Conservation (phyloP, 2,888 invertebrate genomes). For the Hylaea fasciaria region DNA sequence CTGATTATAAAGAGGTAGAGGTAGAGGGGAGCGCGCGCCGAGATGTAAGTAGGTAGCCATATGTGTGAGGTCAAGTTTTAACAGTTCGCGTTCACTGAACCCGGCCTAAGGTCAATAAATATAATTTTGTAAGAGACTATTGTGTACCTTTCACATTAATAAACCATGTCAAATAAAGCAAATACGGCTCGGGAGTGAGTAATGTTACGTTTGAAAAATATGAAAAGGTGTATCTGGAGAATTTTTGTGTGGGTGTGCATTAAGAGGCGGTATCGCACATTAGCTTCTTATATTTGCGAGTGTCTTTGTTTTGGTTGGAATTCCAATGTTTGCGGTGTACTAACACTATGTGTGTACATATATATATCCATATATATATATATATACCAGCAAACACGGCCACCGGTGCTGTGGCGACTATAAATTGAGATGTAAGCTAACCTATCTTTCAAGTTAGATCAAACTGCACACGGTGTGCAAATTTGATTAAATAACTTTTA, state of each 20-base stretch:
- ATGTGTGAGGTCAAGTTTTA: slow-evolving; percentile 53
- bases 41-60: slow-evolving; percentile 6
- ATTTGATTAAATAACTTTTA: too few relatives aligned
- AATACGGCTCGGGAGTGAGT: slow-evolving; percentile 23
- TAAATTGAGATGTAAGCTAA: too few relatives aligned
- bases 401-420: too few relatives aligned
- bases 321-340: slow-evolving; percentile 1
- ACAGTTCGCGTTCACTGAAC: slow-evolving; percentile 56
- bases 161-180: slow-evolving; percentile 36
- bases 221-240: slow-evolving; percentile 13
- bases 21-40: slow-evolving; percentile 32
- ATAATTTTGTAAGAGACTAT: slow-evolving; percentile 32
- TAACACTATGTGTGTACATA: too few relatives aligned
- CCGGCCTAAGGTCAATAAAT: slow-evolving; percentile 52
- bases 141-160: slow-evolving; percentile 53
- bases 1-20: too few relatives aligned
- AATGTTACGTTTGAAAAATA: slow-evolving; percentile 16
- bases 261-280: slow-evolving; percentile 10
- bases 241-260: slow-evolving; percentile 15
- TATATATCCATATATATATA: too few relatives aligned
- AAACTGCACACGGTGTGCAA: too few relatives aligned
- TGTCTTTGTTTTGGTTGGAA: slow-evolving; percentile 6
- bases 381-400: too few relatives aligned
- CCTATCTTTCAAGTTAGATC: too few relatives aligned
- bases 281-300: slow-evolving; percentile 11